phyloP scores from a whole-genome alignment of 2,113 vertebrate genomes.

The Xerus inauris region DNA sequence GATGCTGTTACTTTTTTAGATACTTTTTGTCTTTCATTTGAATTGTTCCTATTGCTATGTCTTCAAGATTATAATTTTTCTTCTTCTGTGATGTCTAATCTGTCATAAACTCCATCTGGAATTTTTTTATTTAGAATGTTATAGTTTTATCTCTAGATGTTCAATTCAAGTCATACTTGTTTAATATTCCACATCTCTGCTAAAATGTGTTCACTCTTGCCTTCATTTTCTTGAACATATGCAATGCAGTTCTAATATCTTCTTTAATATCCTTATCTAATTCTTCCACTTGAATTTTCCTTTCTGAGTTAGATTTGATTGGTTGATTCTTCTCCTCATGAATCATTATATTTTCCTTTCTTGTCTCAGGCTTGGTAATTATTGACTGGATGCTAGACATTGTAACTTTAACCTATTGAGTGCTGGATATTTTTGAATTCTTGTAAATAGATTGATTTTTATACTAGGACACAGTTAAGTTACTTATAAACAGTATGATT shows the following conservation, averaged over 20 bases:
- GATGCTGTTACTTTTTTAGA: not conserved
- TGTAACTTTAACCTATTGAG: slow-evolving; percentile 1
- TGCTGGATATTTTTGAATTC: not conserved
- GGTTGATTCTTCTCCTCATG: slow-evolving; percentile 15
- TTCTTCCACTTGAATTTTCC: not conserved
- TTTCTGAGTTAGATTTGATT: not conserved
- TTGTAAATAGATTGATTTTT: not conserved
- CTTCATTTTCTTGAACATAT: not conserved
- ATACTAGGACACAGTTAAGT: not conserved
- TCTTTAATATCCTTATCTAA: not conserved
- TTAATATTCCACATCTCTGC: not conserved
- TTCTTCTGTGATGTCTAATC: not conserved
- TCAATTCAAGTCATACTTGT: not conserved
- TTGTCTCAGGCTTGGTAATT: not conserved
- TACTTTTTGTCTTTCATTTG: not conserved
- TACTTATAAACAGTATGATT: slow-evolving; percentile 27
- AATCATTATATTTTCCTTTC: not conserved
- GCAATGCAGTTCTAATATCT: not conserved
- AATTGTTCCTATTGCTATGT: not conserved
- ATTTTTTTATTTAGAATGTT: not conserved
- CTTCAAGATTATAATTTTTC: not conserved
- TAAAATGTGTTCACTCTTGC: slow-evolving; percentile 6
- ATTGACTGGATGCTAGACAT: not conserved
- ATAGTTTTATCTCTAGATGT: not conserved
- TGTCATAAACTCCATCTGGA: not conserved